A percentile compares a stretch with the other conserved stretches of the same genome.
phyloP scores from a whole-genome alignment of 2,888 invertebrate species.

The Xanthia togata region DNA sequence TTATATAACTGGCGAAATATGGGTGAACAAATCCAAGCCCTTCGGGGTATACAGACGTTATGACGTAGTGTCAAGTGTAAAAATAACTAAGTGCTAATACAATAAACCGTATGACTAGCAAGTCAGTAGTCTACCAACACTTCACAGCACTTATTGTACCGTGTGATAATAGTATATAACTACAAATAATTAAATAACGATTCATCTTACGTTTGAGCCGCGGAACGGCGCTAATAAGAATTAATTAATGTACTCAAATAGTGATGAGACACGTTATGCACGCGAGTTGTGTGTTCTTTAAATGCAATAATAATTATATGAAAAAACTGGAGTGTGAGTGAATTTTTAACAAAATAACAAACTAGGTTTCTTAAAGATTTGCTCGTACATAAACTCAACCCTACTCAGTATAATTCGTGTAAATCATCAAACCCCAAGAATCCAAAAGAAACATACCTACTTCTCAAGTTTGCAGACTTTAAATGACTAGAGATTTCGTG shows the following conservation, averaged over 20 bases:
- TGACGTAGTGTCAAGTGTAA: no score
- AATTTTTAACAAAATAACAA: no score
- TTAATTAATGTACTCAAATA: slow-evolving; percentile 50
- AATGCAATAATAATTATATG: no score
- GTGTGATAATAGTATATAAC: slow-evolving; percentile 8
- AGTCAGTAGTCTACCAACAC: background rate
- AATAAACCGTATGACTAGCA: background rate
- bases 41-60: background rate
- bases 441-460: background rate
- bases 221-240: slow-evolving; percentile 30
- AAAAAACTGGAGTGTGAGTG: no score
- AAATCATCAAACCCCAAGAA: background rate
- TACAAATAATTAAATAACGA: slow-evolving; percentile 59
- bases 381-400: background rate
- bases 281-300: background rate
- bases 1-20: background rate
- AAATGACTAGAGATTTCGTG: background rate
- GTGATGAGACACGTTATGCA: slow-evolving; percentile 33
- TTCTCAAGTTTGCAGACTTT: background rate
- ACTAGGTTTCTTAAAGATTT: no score
- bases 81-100: background rate
- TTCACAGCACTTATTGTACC: background rate
- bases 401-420: background rate
- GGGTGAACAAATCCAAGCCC: background rate
- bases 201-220: slow-evolving; percentile 38